These are phyloP conservation scores for Ruditapes philippinarum DNA, from an alignment of 1,140 invertebrate species.

Conservation along the genomic window DNA sequence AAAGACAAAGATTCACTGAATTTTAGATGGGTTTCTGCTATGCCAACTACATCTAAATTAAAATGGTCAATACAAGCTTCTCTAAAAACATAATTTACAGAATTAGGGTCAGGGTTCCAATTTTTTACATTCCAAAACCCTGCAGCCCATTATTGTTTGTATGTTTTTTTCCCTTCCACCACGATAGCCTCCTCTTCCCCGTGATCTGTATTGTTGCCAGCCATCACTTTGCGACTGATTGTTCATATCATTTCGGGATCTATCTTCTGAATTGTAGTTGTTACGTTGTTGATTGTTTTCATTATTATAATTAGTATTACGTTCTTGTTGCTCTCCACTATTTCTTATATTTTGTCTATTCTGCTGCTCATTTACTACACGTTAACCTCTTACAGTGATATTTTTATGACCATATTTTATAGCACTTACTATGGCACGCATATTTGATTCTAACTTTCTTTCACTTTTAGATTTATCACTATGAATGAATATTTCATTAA, in stretches of 20 bases:
- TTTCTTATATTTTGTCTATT: background rate
- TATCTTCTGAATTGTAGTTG: background rate
- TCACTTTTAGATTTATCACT: conserved; percentile 39
- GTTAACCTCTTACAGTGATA: background rate
- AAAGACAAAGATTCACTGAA: conserved; percentile 27
- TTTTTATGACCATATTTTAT: conserved; percentile 2
- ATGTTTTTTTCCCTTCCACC: background rate
- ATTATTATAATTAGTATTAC: background rate
- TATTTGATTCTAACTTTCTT: conserved; percentile 24
- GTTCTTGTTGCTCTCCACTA: background rate
- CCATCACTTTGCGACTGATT: background rate
- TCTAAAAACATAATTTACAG: conserved; percentile 34
- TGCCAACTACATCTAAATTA: conserved; percentile 49
- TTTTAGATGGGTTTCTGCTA: conserved; percentile 59
- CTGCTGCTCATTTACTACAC: background rate
- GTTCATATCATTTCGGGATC: background rate
- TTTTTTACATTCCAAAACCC: conserved; percentile 40
- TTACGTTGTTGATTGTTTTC: background rate
- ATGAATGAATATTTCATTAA: background rate
- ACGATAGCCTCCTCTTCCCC: background rate
- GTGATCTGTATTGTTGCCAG: background rate
- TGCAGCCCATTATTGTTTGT: conserved; percentile 11
- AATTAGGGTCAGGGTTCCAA: conserved; percentile 21
- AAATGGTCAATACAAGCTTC: conserved; percentile 9
- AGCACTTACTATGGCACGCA: conserved; percentile 30